Conservation (phyloP, 2,113 vertebrate genomes). For the Cairina moschata region DNA sequence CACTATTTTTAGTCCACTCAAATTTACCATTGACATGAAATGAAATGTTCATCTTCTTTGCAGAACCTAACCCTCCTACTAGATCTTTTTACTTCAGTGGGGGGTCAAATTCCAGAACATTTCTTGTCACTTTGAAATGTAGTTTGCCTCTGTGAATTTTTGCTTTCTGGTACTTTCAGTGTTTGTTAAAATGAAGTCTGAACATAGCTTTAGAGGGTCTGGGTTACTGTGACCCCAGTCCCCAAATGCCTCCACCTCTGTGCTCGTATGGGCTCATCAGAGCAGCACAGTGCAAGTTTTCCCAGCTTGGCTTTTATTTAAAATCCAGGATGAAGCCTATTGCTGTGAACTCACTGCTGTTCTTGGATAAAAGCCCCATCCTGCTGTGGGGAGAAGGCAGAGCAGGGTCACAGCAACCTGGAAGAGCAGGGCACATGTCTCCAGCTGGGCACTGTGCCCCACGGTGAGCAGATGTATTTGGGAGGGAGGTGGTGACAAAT, state of each 20-base stretch:
- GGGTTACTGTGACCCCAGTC: background rate
- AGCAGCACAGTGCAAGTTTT: background rate
- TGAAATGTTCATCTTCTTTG: background rate
- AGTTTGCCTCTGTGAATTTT: background rate
- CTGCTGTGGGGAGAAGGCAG: background rate
- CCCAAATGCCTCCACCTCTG: background rate
- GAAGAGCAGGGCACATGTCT: background rate
- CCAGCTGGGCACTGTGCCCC: accelerated
- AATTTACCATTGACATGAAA: background rate
- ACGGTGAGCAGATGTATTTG: accelerated
- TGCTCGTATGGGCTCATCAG: accelerated
- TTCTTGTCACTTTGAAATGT: background rate
- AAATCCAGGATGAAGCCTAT: background rate
- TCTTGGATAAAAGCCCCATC: background rate
- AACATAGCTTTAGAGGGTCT: accelerated
- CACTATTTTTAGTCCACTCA: conserved; percentile 25
- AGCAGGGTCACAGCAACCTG: background rate
- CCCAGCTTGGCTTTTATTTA: background rate
- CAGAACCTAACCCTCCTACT: background rate
- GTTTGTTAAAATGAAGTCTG: background rate
- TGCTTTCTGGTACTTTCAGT: background rate
- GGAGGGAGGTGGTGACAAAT: background rate
- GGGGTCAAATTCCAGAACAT: background rate
- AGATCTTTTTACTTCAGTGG: background rate
- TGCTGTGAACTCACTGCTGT: background rate